These are phyloP conservation scores for Oreotrochilus melanogaster DNA, from an alignment of 2,113 vertebrate genomes.

Conservation along the genomic window DNA sequence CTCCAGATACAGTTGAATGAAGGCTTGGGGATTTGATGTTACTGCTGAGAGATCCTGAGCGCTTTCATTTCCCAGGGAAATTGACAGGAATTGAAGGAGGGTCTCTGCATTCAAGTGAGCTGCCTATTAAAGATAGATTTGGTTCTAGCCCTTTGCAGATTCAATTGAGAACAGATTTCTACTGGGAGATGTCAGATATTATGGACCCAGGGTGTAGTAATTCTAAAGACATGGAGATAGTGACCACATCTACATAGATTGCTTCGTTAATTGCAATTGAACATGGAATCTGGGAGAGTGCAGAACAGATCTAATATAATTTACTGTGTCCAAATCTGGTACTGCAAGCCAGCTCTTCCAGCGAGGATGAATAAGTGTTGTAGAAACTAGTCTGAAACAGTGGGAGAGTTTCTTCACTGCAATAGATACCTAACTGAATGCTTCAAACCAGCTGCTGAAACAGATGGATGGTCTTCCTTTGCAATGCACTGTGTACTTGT, in stretches of 20 bases:
- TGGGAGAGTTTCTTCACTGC: neutral
- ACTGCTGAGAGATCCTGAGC: neutral
- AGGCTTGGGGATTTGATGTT: neutral
- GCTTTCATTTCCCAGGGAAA: neutral
- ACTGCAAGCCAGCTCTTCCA: neutral
- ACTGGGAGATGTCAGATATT: neutral
- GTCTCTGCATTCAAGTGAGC: neutral
- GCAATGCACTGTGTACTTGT: neutral
- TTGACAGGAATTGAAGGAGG: neutral
- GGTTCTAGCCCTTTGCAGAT: neutral
- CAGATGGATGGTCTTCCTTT: conserved; percentile 29
- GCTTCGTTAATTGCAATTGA: neutral
- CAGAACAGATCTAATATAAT: neutral
- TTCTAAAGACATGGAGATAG: neutral
- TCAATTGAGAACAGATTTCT: neutral
- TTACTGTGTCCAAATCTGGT: neutral
- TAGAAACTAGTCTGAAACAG: neutral
- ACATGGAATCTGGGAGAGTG: neutral
- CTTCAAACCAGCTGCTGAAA: conserved; percentile 31
- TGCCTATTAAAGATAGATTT: neutral
- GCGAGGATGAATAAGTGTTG: neutral
- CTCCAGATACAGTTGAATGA: neutral
- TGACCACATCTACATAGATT: neutral
- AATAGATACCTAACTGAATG: neutral
- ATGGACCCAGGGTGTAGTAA: neutral